These are phyloP conservation scores for Adelges cooleyi DNA, from an alignment of 1,140 invertebrate species.

Conservation along the genomic window DNA sequence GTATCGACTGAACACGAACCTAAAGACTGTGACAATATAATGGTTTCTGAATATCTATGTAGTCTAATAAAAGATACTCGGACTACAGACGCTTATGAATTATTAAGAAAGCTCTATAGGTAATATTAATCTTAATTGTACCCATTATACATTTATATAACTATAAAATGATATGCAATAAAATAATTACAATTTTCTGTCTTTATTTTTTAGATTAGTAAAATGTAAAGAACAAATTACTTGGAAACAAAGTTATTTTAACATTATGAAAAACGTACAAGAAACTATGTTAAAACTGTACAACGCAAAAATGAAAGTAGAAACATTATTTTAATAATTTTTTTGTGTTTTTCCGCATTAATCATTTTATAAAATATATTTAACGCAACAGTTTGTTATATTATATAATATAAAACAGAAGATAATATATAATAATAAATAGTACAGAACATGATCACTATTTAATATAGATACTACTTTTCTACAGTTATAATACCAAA, in stretches of 20 bases:
- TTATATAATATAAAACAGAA: too few relatives aligned
- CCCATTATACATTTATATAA: neutral
- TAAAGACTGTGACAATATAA: slow-evolving; percentile 40
- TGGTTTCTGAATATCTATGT: slow-evolving; percentile 39
- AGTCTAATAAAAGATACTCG: slow-evolving; percentile 40
- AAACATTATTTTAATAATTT: slow-evolving; percentile 15
- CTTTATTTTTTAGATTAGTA: slow-evolving; percentile 34
- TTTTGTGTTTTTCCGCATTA: too few relatives aligned
- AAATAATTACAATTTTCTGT: slow-evolving; percentile 17
- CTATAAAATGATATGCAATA: slow-evolving; percentile 7
- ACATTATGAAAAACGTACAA: slow-evolving; percentile 37
- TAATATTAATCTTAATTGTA: slow-evolving; percentile 26
- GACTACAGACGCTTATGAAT: slow-evolving; percentile 38
- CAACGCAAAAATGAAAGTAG: slow-evolving; percentile 31
- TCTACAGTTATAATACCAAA: too few relatives aligned
- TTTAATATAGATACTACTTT: too few relatives aligned
- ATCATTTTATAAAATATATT: too few relatives aligned
- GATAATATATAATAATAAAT: too few relatives aligned
- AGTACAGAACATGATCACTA: too few relatives aligned
- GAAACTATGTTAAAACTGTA: slow-evolving; percentile 38
- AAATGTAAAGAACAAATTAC: slow-evolving; percentile 33
- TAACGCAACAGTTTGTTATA: too few relatives aligned
- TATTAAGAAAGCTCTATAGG: slow-evolving; percentile 39
- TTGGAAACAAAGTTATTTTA: slow-evolving; percentile 39
- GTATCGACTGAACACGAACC: slow-evolving; percentile 40